phyloP scores from a whole-genome alignment of 2,113 vertebrate genomes.

The Perognathus longimembris region DNA sequence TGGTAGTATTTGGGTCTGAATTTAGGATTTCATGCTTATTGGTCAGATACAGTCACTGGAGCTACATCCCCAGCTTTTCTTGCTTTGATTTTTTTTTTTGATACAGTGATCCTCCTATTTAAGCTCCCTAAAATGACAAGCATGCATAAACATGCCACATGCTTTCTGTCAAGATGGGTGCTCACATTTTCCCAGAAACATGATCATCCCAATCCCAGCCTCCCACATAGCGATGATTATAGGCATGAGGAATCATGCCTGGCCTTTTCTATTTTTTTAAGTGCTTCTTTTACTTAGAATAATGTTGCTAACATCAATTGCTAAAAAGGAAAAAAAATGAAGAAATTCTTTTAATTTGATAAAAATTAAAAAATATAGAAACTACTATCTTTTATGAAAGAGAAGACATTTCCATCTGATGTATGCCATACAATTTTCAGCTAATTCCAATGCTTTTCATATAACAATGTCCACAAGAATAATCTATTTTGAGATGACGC shows the following conservation, averaged over 20 bases:
- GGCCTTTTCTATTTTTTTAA: neutral
- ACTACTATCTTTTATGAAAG: slow-evolving; percentile 38
- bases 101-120: too few relatives aligned
- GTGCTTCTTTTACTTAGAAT: slow-evolving; percentile 73
- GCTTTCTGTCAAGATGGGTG: too few relatives aligned
- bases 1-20: neutral
- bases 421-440: slow-evolving; percentile 11
- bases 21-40: too few relatives aligned
- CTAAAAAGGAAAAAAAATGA: slow-evolving; percentile 57
- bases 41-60: too few relatives aligned
- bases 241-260: neutral
- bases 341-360: slow-evolving; percentile 57
- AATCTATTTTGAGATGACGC: slow-evolving; percentile 35
- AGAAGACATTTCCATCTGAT: slow-evolving; percentile 40
- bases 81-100: too few relatives aligned
- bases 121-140: too few relatives aligned
- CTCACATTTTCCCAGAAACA: too few relatives aligned
- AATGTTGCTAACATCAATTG: slow-evolving; percentile 82
- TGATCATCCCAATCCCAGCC: too few relatives aligned
- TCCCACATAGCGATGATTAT: too few relatives aligned
- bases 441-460: slow-evolving; percentile 44
- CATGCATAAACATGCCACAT: too few relatives aligned
- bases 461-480: slow-evolving; percentile 9
- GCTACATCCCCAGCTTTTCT: too few relatives aligned
- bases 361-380: slow-evolving; percentile 62